Evolutionary conservation across 2,888 invertebrate species (phyloP), one percentile per base, ranked within the genome.

Genomic region (Andricus curvator): DNA sequence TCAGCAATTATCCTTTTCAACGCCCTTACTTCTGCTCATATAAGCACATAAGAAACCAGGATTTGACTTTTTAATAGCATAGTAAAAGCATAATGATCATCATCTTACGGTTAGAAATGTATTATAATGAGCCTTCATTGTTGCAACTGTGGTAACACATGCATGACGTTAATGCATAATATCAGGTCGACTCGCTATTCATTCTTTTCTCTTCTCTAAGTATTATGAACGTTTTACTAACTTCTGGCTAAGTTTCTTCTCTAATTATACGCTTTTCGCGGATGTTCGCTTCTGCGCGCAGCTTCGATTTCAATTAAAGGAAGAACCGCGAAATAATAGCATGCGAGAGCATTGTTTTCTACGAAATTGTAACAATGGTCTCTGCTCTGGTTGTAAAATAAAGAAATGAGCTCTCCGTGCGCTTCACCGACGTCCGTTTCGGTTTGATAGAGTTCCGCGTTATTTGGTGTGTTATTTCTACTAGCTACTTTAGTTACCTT

Each of bases 201-300:
- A 74, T 51, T 74, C 56, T 33, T 74, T 74, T 74, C 37, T 33
- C 56, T 37, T 70, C 70, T 70, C n/a, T n/a, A 56, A 56, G 74
- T 56, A 56, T 74, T 37, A 74, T 74, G 56, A 33, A 56, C 74
- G 74, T 74, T 56, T 74, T 48, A 48, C 70, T 51, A 51, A 51
- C 48, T 56, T 56, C n/a, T 74, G 51, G 56, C n/a, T 74, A 74
- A 74, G 33, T 74, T 74, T 33, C 74, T 74, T 74, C 33, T 33
- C 29, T 74, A 74, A 74, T 74, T 74, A 74, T 74, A 74, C 74
- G 13, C 74, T 74, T 74, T 74, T 56, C 74, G 74, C 74, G 33
- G 74, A 74, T 74, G 74, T 74, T 74, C 74, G 33, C 56, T 74
- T 74, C 74, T 74, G 29, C 56, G 74, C 56, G 56, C 56, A 74